Conservation (phyloP, 1,140 invertebrate genomes). For the Ceratosolen solmsi region DNA sequence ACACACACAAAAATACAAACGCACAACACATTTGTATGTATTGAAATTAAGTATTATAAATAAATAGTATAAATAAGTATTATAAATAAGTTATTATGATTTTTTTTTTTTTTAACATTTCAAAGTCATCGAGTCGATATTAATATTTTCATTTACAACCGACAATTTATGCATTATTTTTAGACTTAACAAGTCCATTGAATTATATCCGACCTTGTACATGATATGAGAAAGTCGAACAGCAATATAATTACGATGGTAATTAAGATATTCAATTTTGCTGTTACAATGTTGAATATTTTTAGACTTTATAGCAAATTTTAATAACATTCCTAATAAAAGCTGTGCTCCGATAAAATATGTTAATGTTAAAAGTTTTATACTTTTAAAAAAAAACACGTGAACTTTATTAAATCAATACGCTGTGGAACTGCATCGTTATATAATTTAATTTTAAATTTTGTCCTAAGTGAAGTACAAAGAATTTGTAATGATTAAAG, state of each 20-base stretch:
- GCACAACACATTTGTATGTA: too few species aligned
- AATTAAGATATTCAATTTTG: constrained; percentile 12
- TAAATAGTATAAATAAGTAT: too few species aligned
- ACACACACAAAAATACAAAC: not conserved
- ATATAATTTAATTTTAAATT: too few species aligned
- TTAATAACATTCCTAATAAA: not conserved
- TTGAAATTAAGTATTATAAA: too few species aligned
- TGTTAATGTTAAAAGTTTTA: not conserved
- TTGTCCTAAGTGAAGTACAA: too few species aligned
- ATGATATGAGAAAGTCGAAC: constrained; percentile 2
- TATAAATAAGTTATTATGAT: too few species aligned
- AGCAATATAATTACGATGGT: constrained; percentile 12
- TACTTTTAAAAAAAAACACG: too few species aligned
- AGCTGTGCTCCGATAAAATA: not conserved
- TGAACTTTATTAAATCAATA: too few species aligned
- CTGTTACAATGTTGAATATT: not conserved
- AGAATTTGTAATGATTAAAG: too few species aligned
- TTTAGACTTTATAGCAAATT: not conserved
- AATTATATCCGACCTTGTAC: not conserved
- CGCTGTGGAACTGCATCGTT: too few species aligned
- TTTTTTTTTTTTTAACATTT: not conserved
- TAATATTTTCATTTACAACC: constrained; percentile 19
- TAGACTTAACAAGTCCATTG: constrained; percentile 15
- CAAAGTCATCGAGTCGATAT: not conserved
- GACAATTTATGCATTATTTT: constrained; percentile 11